phyloP scores from a whole-genome alignment of 2,797 vertebrate species.

The Cichlasoma orientale region DNA sequence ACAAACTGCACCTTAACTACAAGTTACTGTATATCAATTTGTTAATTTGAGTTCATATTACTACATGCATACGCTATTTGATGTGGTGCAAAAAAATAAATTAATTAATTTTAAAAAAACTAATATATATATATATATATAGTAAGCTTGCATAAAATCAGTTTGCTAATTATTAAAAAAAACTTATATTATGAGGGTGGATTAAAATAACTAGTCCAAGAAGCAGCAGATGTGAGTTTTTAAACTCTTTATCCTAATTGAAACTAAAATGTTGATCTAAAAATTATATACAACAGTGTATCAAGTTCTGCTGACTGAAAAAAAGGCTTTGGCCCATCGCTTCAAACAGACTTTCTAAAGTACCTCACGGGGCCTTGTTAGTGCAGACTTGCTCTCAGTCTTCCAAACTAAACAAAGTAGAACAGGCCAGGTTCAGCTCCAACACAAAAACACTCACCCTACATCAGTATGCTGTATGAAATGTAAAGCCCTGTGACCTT shows the following conservation, averaged over 20 bases:
- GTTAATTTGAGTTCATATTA: background rate
- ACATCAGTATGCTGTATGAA: conserved; percentile 40
- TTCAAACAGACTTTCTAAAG: conserved; percentile 45
- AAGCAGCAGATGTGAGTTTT: background rate
- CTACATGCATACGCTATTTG: background rate
- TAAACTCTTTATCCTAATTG: background rate
- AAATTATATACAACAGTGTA: background rate
- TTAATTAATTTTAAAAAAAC: too few species aligned
- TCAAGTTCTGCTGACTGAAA: conserved; percentile 9
- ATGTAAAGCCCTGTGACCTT: conserved; percentile 59
- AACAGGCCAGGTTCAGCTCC: conserved; percentile 35
- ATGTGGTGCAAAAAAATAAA: background rate
- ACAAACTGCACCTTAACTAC: background rate
- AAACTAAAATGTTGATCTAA: conserved; percentile 17
- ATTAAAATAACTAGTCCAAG: background rate
- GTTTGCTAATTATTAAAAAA: background rate
- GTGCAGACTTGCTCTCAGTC: conserved; percentile 32
- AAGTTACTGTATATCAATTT: background rate
- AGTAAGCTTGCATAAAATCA: background rate
- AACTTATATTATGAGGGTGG: background rate
- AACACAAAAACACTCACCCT: conserved; percentile 38
- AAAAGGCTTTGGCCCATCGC: conserved; percentile 18
- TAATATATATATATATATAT: too few species aligned
- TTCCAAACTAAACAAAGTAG: conserved; percentile 45
- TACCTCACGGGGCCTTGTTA: conserved; percentile 59